Conservation (phyloP, 2,888 invertebrate genomes). For the Malthinus flaveolus region DNA sequence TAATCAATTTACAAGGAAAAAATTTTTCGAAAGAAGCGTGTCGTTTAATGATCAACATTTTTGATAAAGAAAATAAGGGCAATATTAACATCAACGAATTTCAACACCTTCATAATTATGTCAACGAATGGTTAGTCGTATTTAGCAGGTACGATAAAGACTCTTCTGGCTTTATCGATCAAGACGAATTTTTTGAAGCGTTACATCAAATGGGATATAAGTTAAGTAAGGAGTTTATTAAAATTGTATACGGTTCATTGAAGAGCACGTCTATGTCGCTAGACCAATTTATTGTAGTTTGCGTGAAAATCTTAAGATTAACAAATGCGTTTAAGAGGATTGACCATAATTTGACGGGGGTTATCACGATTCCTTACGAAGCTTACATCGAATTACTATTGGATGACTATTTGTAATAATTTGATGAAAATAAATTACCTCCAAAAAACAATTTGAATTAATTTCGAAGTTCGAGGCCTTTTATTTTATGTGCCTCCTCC, state of each 20-base stretch:
- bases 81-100: conserved; percentile 78
- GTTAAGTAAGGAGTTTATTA: conserved; percentile 72
- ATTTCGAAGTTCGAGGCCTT: too few relatives aligned
- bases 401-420: conserved; percentile 58
- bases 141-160: conserved; percentile 80
- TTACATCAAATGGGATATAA: conserved; percentile 81
- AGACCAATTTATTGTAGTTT: conserved; percentile 81
- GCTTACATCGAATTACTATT: conserved; percentile 81
- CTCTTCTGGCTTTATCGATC: conserved; percentile 77
- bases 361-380: conserved; percentile 80
- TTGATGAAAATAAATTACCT: too few relatives aligned
- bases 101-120: conserved; percentile 77
- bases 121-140: conserved; percentile 80
- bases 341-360: conserved; percentile 76
- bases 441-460: too few relatives aligned
- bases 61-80: conserved; percentile 76
- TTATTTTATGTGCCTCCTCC: too few relatives aligned
- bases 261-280: conserved; percentile 69
- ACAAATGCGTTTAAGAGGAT: conserved; percentile 79
- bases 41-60: conserved; percentile 82
- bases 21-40: conserved; percentile 77
- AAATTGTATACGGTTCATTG: conserved; percentile 66
- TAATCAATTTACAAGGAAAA: conserved; percentile 79
- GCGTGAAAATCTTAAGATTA: conserved; percentile 80
- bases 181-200: conserved; percentile 72